Evolutionary conservation across 2,113 vertebrate species (phyloP).

Genomic region (Excalfactoria chinensis): DNA sequence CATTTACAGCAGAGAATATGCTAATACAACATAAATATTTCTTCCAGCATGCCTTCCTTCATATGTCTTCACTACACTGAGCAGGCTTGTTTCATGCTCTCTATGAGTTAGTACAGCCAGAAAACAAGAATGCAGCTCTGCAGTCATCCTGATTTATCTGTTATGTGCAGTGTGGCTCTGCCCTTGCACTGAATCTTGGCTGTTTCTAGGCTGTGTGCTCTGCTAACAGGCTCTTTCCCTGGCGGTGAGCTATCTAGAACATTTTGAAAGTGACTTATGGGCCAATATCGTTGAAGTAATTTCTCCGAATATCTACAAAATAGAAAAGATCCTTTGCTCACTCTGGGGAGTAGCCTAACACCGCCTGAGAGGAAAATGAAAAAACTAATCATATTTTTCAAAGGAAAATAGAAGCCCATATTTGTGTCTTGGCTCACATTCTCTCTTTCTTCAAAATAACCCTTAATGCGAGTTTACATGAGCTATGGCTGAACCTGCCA

Average conservation of each 20-base stretch:
- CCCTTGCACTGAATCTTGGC: background rate
- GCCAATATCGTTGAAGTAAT: constrained; percentile 26
- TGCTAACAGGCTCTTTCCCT: constrained; percentile 6
- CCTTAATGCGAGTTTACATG: background rate
- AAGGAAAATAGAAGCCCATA: background rate
- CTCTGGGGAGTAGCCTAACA: background rate
- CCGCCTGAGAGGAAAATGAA: constrained; percentile 29
- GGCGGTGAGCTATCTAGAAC: background rate
- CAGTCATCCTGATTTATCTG: constrained; percentile 42
- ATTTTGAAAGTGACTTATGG: constrained; percentile 15
- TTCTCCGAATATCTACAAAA: background rate
- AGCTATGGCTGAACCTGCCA: background rate
- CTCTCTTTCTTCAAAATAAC: background rate
- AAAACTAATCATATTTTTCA: constrained; percentile 23
- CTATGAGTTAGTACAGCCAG: background rate
- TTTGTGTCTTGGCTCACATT: constrained; percentile 27
- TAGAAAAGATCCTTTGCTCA: background rate
- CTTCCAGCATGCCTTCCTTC: background rate
- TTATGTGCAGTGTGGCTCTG: constrained; percentile 32
- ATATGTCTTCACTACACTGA: background rate
- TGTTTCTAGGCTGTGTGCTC: constrained; percentile 1
- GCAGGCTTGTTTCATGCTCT: background rate
- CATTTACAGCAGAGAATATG: constrained; percentile 8
- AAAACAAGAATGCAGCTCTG: constrained; percentile 19
- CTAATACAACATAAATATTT: constrained; percentile 21